Evolutionary conservation across 2,888 invertebrate genomes (phyloP).

Genomic region (Andrena minutula): DNA sequence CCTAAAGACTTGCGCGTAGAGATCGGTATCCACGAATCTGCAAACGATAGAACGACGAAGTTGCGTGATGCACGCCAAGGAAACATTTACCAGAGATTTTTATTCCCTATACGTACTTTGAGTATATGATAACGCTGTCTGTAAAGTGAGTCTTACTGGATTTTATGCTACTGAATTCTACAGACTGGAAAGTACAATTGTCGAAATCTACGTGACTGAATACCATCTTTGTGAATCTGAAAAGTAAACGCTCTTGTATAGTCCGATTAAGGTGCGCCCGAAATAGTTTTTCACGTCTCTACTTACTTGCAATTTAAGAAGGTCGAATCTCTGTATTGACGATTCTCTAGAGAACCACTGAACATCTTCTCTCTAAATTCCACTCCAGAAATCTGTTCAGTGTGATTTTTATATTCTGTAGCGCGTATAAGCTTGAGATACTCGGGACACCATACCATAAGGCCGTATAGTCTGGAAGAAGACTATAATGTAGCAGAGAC

Average conservation of each 20-base stretch:
- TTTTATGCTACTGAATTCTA: slow-evolving; percentile 90
- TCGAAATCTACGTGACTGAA: slow-evolving; percentile 90
- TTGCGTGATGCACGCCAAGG: slow-evolving; percentile 54
- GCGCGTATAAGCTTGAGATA: slow-evolving; percentile 84
- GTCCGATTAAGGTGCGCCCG: background rate
- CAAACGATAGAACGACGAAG: slow-evolving; percentile 16
- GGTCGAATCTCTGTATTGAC: slow-evolving; percentile 87
- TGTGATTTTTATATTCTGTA: slow-evolving; percentile 83
- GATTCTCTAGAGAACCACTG: slow-evolving; percentile 88
- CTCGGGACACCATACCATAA: slow-evolving; percentile 87
- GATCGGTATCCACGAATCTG: slow-evolving; percentile 90
- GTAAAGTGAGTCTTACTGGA: slow-evolving; percentile 90
- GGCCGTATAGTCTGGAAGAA: slow-evolving; percentile 86
- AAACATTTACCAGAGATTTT: background rate
- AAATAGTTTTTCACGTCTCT: background rate
- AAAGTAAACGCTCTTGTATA: slow-evolving; percentile 50
- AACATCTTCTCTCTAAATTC: slow-evolving; percentile 85
- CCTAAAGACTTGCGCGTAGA: slow-evolving; percentile 87
- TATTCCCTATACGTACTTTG: slow-evolving; percentile 85
- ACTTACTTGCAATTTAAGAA: slow-evolving; percentile 88
- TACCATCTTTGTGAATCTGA: slow-evolving; percentile 88
- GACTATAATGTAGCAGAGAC: background rate
- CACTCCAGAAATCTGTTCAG: slow-evolving; percentile 78
- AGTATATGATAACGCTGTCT: slow-evolving; percentile 88
- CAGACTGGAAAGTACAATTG: slow-evolving; percentile 90